Percentiles rank a stretch among this genome's conserved stretches.
Conservation (phyloP, 2,888 invertebrate species). For the Stratiomys singularior region DNA sequence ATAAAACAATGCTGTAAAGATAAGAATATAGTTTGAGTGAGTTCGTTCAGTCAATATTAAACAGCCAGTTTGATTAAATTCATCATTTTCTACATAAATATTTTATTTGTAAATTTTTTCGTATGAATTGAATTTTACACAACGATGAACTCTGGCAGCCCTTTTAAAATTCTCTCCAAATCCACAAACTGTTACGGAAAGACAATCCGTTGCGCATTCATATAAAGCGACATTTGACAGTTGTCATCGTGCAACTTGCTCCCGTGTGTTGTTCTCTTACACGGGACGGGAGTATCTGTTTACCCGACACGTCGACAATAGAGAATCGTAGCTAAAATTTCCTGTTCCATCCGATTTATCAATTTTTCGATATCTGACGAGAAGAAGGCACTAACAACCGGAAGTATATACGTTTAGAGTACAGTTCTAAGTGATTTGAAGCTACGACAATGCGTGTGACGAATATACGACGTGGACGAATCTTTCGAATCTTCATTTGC, state of each 20-base stretch:
- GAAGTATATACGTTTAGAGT: background rate
- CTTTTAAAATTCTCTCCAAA: no score
- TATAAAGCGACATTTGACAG: background rate
- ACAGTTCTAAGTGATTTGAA: background rate
- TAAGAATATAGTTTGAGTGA: no score
- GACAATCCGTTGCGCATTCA: no score
- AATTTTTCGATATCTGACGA: background rate
- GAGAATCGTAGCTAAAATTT: constrained; percentile 1
- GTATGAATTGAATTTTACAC: no score
- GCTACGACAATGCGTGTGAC: constrained; percentile 69
- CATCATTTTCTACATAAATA: no score
- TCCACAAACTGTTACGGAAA: no score
- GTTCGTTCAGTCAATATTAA: no score
- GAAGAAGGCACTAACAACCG: background rate
- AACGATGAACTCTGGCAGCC: no score
- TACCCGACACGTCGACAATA: constrained; percentile 51
- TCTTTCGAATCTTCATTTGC: constrained; percentile 68
- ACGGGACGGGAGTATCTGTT: constrained; percentile 33
- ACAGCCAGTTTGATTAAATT: no score
- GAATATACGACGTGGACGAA: constrained; percentile 71
- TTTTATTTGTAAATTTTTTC: no score
- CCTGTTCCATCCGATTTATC: constrained; percentile 5
- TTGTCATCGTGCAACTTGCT: background rate
- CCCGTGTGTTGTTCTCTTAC: background rate
- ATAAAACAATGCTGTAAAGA: no score